Evolutionary conservation across 2,888 invertebrate genomes (phyloP).

Genomic region (Limnephilus auricula): DNA sequence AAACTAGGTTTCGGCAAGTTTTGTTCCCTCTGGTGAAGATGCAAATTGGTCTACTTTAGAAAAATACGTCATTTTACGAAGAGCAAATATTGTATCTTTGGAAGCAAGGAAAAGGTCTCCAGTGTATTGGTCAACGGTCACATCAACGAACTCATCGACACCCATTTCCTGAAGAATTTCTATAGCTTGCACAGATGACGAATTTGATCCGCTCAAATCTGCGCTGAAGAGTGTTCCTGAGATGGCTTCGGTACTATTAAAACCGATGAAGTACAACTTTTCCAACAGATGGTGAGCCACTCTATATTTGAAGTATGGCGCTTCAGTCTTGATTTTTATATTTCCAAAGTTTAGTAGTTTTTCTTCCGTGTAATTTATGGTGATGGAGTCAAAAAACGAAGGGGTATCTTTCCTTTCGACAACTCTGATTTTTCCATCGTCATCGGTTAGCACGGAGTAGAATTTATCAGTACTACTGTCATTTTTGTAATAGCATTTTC

Average conservation of each 20-base stretch:
- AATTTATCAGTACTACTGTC: not conserved
- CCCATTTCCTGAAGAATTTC: not conserved
- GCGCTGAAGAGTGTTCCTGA: not conserved
- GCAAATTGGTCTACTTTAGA: not conserved
- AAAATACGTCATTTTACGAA: not conserved
- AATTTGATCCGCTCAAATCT: not conserved
- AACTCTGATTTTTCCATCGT: not conserved
- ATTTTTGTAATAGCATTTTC: not conserved
- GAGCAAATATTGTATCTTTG: not conserved
- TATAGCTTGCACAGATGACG: not conserved
- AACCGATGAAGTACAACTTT: slow-evolving; percentile 13
- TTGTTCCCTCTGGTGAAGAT: not conserved
- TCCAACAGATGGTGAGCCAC: slow-evolving; percentile 23
- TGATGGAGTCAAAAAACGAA: slow-evolving; percentile 27
- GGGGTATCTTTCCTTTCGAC: not conserved
- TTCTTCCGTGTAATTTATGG: not conserved
- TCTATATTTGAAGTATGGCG: not conserved
- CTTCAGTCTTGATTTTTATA: not conserved
- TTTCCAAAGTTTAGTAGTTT: not conserved
- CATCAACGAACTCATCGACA: not conserved
- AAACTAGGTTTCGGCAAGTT: not conserved
- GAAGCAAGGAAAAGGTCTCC: not conserved
- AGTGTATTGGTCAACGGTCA: not conserved
- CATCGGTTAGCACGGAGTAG: not conserved
- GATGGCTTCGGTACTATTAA: not conserved